Evolutionary conservation across 2,113 vertebrate genomes (phyloP).

Genomic region (Mesoclemmys tuberculata): DNA sequence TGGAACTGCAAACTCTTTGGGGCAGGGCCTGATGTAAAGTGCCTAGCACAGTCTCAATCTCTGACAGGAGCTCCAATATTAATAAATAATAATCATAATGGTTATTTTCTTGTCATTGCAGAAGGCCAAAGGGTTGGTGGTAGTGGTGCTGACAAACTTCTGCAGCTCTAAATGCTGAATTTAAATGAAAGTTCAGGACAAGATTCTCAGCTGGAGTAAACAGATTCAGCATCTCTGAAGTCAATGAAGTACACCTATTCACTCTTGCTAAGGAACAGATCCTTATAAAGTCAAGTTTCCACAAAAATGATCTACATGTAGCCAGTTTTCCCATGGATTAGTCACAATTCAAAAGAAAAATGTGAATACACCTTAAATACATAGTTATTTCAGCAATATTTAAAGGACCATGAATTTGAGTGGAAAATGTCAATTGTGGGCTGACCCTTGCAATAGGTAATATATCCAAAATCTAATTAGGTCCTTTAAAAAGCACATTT

Average conservation of each 20-base stretch:
- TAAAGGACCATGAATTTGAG: neutral
- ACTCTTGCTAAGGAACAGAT: neutral
- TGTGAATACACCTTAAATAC: constrained; percentile 7
- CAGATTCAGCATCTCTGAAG: neutral
- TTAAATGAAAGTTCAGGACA: neutral
- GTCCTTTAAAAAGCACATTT: neutral
- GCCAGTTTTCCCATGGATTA: neutral
- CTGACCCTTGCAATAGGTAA: neutral
- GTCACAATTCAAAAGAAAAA: neutral
- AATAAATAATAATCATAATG: neutral
- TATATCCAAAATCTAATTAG: neutral
- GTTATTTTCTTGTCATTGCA: neutral
- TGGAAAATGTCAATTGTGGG: constrained; percentile 13
- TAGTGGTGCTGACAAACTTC: neutral
- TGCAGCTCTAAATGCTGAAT: neutral
- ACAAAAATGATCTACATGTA: neutral
- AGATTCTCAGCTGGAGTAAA: neutral
- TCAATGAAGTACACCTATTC: neutral
- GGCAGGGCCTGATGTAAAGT: neutral
- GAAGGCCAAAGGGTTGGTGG: neutral
- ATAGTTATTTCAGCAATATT: constrained; percentile 12
- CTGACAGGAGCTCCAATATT: neutral
- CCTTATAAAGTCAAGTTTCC: constrained; percentile 27
- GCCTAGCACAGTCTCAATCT: neutral
- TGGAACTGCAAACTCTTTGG: neutral